Evolutionary conservation across 2,797 vertebrate genomes (phyloP).

Genomic region (Eupleurogrammus muticus): DNA sequence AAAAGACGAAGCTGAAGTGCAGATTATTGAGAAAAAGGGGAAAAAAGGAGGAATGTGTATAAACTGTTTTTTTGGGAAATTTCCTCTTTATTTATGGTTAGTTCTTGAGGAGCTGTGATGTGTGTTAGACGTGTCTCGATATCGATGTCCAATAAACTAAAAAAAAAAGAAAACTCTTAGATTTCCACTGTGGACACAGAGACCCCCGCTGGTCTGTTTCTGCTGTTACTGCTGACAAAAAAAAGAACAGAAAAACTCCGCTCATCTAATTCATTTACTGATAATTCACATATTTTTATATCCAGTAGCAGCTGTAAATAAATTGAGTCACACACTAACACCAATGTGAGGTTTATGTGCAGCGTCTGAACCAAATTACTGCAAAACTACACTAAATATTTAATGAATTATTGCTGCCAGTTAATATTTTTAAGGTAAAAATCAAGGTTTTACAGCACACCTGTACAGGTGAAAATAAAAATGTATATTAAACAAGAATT

Average conservation of each 20-base stretch:
- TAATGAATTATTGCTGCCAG: too few relatives aligned
- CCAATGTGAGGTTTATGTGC: neutral
- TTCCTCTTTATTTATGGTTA: constrained; percentile 7
- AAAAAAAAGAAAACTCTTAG: neutral
- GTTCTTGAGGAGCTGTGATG: neutral
- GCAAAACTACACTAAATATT: too few relatives aligned
- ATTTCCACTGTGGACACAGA: constrained; percentile 58
- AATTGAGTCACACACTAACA: neutral
- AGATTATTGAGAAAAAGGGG: too few relatives aligned
- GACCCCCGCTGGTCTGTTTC: constrained; percentile 73
- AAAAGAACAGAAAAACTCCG: neutral
- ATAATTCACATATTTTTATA: neutral
- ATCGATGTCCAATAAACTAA: neutral
- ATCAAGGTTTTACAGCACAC: too few relatives aligned
- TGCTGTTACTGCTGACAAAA: constrained; percentile 51
- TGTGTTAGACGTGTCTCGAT: neutral
- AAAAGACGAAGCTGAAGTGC: too few relatives aligned
- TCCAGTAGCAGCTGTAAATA: neutral
- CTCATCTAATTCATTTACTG: neutral
- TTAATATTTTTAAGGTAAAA: too few relatives aligned
- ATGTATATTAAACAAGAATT: too few relatives aligned
- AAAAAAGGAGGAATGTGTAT: too few relatives aligned
- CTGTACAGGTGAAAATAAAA: too few relatives aligned
- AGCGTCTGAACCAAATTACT: too few relatives aligned
- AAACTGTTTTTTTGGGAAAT: neutral